Evolutionary conservation across 2,888 invertebrate genomes (phyloP).

Genomic region (Osmoderma eremita): DNA sequence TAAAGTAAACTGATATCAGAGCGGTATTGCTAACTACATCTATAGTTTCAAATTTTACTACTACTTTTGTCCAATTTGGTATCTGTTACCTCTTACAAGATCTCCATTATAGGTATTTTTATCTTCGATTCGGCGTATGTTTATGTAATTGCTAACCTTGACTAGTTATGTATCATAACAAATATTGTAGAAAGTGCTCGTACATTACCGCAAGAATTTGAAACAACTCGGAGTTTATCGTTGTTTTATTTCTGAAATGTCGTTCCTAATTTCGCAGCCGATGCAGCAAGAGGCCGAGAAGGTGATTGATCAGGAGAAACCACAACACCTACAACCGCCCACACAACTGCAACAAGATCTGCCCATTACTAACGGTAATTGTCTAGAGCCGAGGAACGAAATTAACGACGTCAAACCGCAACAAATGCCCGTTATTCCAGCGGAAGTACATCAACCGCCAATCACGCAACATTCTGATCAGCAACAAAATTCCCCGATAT

Average conservation of each 20-base stretch:
- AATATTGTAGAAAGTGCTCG: background rate
- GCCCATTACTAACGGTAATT: conserved; percentile 47
- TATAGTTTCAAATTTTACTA: too few relatives aligned
- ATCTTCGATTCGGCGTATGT: too few relatives aligned
- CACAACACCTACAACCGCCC: conserved; percentile 6
- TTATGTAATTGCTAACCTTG: background rate
- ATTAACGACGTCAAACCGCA: conserved; percentile 48
- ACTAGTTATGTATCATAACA: conserved; percentile 20
- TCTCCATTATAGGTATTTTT: too few relatives aligned
- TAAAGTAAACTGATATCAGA: too few relatives aligned
- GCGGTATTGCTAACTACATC: too few relatives aligned
- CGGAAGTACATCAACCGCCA: conserved; percentile 40
- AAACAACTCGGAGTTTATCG: conserved; percentile 15
- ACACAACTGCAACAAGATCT: conserved; percentile 13
- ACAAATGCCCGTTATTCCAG: conserved; percentile 44
- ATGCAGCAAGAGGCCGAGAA: conserved; percentile 42
- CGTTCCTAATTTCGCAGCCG: conserved; percentile 26
- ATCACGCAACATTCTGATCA: conserved; percentile 47
- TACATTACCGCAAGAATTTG: conserved; percentile 22
- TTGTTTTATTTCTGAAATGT: background rate
- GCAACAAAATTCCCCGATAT: conserved; percentile 48
- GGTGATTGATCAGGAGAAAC: conserved; percentile 37
- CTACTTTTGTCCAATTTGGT: too few relatives aligned
- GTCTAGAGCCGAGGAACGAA: conserved; percentile 45
- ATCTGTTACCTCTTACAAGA: too few relatives aligned